Percentiles rank a stretch among this genome's conserved stretches.
phyloP scores from a whole-genome alignment of 2,888 invertebrate genomes.

The Pteria penguin region DNA sequence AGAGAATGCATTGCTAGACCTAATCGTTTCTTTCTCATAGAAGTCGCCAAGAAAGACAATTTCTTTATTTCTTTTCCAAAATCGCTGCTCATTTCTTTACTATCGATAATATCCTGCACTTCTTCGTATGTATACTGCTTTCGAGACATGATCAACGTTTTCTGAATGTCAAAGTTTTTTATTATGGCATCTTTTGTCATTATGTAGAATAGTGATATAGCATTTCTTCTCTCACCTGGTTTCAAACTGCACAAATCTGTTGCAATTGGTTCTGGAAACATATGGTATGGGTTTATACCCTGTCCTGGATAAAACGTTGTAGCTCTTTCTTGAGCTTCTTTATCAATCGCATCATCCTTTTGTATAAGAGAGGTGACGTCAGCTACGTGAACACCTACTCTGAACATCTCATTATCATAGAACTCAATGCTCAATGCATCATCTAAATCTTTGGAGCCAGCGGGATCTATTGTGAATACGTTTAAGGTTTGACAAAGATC shows the following conservation, averaged over 20 bases:
- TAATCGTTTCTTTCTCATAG: constrained; percentile 40
- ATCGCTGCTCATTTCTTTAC: background rate
- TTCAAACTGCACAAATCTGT: constrained; percentile 44
- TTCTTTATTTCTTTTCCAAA: background rate
- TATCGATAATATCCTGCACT: constrained; percentile 36
- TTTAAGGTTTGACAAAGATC: constrained; percentile 39
- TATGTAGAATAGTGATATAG: constrained; percentile 51
- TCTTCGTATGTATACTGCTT: constrained; percentile 46
- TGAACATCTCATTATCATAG: constrained; percentile 24
- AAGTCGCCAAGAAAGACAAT: constrained; percentile 42
- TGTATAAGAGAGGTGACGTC: constrained; percentile 51
- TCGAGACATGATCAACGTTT: constrained; percentile 40
- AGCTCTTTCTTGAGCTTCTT: constrained; percentile 50
- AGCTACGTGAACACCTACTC: constrained; percentile 58
- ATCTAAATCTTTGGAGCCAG: constrained; percentile 53
- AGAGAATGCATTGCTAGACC: constrained; percentile 48
- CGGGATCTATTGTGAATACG: constrained; percentile 58
- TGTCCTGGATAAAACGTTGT: constrained; percentile 50
- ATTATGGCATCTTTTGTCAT: constrained; percentile 18
- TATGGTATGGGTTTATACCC: constrained; percentile 32
- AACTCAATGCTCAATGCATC: constrained; percentile 51
- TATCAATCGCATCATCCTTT: constrained; percentile 51
- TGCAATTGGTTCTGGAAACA: constrained; percentile 57
- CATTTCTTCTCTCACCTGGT: constrained; percentile 43
- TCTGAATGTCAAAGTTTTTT: constrained; percentile 6